Evolutionary conservation across 2,888 invertebrate species (phyloP).

Genomic region (Thumatha senex): DNA sequence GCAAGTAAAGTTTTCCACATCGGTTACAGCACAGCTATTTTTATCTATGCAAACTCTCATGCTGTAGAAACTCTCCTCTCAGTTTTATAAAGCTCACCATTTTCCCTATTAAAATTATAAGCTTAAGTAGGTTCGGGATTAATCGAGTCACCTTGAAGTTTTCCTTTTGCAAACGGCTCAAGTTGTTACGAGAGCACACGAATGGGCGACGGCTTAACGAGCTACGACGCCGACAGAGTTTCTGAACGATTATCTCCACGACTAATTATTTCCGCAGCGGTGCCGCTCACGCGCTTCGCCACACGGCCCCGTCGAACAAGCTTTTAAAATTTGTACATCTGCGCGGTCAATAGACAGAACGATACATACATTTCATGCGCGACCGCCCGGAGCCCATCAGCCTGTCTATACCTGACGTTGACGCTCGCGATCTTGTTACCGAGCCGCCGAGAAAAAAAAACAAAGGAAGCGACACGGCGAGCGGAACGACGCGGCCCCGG

Average conservation of each 20-base stretch:
- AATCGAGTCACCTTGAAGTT: constrained; percentile 38
- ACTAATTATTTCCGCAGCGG: constrained; percentile 63
- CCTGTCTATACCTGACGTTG: constrained; percentile 74
- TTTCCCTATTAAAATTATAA: constrained; percentile 35
- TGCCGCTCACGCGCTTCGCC: constrained; percentile 36
- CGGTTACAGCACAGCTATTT: no score
- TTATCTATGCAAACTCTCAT: neutral
- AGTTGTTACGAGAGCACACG: constrained; percentile 37
- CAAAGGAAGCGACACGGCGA: constrained; percentile 66
- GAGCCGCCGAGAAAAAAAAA: constrained; percentile 58
- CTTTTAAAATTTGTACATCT: constrained; percentile 51
- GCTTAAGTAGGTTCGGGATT: constrained; percentile 28
- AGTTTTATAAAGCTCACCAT: constrained; percentile 13
- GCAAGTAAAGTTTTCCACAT: constrained; percentile 24
- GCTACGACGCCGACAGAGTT: constrained; percentile 36
- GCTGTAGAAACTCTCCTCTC: constrained; percentile 4
- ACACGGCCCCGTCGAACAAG: constrained; percentile 37
- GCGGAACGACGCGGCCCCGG: constrained; percentile 57
- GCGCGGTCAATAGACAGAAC: constrained; percentile 54
- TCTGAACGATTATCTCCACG: constrained; percentile 61
- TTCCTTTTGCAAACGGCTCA: constrained; percentile 36
- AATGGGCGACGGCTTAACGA: constrained; percentile 38
- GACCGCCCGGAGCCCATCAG: constrained; percentile 45
- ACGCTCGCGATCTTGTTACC: constrained; percentile 77
- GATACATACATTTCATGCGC: constrained; percentile 46